Conservation (phyloP, 2,888 invertebrate genomes). For the Yponomeuta cagnagella region DNA sequence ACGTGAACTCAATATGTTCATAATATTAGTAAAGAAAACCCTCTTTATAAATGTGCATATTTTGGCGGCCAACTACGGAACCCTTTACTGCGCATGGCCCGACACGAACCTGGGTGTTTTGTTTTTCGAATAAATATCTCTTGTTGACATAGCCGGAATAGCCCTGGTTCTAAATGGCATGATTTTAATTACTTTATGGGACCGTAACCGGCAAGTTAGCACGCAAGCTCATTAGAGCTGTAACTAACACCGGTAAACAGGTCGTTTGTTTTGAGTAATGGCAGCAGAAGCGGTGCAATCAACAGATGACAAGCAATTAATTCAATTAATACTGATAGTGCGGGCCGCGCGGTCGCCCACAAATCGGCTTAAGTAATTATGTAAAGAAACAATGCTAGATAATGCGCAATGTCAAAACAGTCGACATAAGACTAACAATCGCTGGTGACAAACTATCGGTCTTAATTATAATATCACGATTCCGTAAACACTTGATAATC, state of each 20-base stretch:
- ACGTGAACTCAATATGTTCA: too few species aligned
- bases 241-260: slow-evolving; percentile 25
- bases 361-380: background rate
- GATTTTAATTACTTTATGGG: background rate
- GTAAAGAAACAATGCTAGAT: background rate
- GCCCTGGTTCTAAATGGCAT: background rate
- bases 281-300: slow-evolving; percentile 52
- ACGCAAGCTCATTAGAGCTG: background rate
- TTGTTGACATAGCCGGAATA: background rate
- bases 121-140: too few species aligned
- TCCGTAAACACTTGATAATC: too few species aligned
- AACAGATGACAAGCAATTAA: slow-evolving; percentile 68
- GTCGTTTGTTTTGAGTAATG: slow-evolving; percentile 58
- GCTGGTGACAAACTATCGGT: too few species aligned
- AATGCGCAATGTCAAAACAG: too few species aligned
- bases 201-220: background rate
- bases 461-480: too few species aligned
- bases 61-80: too few species aligned
- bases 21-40: too few species aligned
- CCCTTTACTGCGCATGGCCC: too few species aligned
- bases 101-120: too few species aligned
- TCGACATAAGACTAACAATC: too few species aligned
- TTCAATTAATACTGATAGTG: slow-evolving; percentile 50
- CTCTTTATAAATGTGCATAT: too few species aligned
- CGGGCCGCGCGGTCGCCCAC: background rate